Evolutionary conservation across 2,888 invertebrate genomes (phyloP), one percentile per base, ranked within the genome.

Genomic region (Mongoloraphidia duomilia): DNA sequence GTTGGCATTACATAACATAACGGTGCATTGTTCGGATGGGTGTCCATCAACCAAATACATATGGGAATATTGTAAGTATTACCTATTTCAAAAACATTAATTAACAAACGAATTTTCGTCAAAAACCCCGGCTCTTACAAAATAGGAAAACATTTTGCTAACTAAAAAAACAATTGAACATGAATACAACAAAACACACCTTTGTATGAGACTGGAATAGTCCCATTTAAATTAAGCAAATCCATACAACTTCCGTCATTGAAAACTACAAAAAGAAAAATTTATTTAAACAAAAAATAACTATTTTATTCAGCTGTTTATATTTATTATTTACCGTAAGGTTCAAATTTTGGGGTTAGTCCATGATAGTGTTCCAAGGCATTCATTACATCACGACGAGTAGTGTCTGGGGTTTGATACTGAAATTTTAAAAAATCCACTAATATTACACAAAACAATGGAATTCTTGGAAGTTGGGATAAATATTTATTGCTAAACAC

Each of bases 1-100:
- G 98, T 98, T 9, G 98, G 98, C 66, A 83, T 88, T 0, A 98
- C 96, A 62, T 84, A 90, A 63, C 88, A 88, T 70, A 97, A 83
- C 1, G 98, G 98, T 36, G 96, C 92, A 71, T 93, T 89, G 64
- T 87, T 82, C 0, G 98, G 98, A 74, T 98, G 94, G 5, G 94
- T 95, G 63, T 97, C 94, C 82, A 93, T 85, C 45, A 98, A 65
- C 91, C 93, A 97, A 60, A 98, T 84, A 63, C 88, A 86, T 39
- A 99, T 81, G 11, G 98, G 98, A 66, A 98, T 98, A 70, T 97
- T 92, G 70, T 98, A 99, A 42, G 75, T 78, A 50, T 76, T 73
- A 51, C 81, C 84, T 84, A 60, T 26, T 26, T 26, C 26, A 26
- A 5, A 26, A 26, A 26, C 3, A 26, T 26, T 26, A 6, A 26